phyloP scores from a whole-genome alignment of 2,888 invertebrate genomes.

The Actias luna region DNA sequence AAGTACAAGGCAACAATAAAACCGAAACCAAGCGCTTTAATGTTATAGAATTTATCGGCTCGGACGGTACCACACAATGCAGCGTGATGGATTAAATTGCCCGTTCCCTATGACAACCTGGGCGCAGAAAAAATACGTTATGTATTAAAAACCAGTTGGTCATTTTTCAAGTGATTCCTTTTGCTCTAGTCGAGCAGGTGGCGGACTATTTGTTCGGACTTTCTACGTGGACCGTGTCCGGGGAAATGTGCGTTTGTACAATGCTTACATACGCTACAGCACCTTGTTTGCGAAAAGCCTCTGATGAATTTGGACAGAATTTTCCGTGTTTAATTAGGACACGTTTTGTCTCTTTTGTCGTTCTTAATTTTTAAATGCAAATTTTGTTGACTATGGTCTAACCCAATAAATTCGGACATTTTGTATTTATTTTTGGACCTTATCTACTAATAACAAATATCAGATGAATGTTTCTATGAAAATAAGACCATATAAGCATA shows the following conservation, averaged over 20 bases:
- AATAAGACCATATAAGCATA: background rate
- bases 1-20: slow-evolving; percentile 67
- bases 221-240: slow-evolving; percentile 40
- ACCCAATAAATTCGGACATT: background rate
- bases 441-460: background rate
- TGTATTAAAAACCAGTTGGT: slow-evolving; percentile 80
- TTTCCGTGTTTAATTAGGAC: slow-evolving; percentile 69
- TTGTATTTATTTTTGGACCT: slow-evolving; percentile 17
- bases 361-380: slow-evolving; percentile 41
- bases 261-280: slow-evolving; percentile 44
- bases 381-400: slow-evolving; percentile 19
- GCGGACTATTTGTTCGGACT: slow-evolving; percentile 46
- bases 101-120: slow-evolving; percentile 80
- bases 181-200: slow-evolving; percentile 73
- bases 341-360: slow-evolving; percentile 42
- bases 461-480: background rate
- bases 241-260: slow-evolving; percentile 64
- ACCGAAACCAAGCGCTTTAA: slow-evolving; percentile 74
- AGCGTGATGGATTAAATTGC: slow-evolving; percentile 82
- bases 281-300: slow-evolving; percentile 62
- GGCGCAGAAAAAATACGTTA: slow-evolving; percentile 78
- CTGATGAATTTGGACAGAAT: slow-evolving; percentile 67
- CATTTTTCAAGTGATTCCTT: slow-evolving; percentile 81
- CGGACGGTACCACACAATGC: slow-evolving; percentile 62
- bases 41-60: slow-evolving; percentile 75